Percentiles rank a stretch among this genome's conserved stretches.
phyloP scores from a whole-genome alignment of 2,888 invertebrate genomes.

The Cecidostiba fungosa region DNA sequence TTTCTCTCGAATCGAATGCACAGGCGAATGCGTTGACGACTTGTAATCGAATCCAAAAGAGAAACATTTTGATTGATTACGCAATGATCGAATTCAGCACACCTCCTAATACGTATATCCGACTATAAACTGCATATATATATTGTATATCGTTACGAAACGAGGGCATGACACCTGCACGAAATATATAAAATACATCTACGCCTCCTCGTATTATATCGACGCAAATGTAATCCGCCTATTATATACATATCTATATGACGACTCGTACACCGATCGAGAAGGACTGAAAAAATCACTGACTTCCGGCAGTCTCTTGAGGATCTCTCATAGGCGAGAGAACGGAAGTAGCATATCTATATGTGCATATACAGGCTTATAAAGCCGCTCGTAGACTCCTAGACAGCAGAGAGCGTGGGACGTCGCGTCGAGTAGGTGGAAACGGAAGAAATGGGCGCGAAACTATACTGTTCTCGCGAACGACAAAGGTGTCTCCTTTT shows the following conservation, averaged over 20 bases:
- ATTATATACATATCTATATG: not conserved
- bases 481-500: constrained; percentile 26
- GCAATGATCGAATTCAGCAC: not conserved
- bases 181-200: not conserved
- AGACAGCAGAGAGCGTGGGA: constrained; percentile 23
- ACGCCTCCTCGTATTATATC: constrained; percentile 4
- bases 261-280: not conserved
- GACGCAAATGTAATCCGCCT: not conserved
- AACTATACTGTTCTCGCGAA: constrained; percentile 26
- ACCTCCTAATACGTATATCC: no score
- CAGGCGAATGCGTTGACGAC: not conserved
- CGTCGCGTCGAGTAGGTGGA: not conserved
- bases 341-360: constrained; percentile 16
- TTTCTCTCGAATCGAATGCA: not conserved
- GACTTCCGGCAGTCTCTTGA: constrained; percentile 14
- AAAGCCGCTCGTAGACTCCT: not conserved
- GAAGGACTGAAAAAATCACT: constrained; percentile 12
- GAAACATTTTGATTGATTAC: not conserved
- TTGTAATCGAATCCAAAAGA: not conserved
- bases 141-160: not conserved
- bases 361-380: not conserved
- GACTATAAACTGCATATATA: no score
- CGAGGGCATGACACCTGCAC: not conserved
- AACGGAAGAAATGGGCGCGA: constrained; percentile 51
- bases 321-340: not conserved